Conservation (phyloP, 2,113 vertebrate genomes). For the Ibidorhyncha struthersii region DNA sequence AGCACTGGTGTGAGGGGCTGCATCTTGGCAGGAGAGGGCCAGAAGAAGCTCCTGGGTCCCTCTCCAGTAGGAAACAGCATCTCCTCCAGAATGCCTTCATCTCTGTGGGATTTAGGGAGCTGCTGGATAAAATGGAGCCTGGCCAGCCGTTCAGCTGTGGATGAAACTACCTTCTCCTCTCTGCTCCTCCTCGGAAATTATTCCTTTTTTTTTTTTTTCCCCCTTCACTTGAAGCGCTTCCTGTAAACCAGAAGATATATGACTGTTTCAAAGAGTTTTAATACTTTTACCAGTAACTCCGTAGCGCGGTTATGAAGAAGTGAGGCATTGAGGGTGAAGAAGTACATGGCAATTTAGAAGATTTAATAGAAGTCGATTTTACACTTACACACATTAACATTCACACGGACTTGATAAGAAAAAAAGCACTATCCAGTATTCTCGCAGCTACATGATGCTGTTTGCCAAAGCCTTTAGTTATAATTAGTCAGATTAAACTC, state of each 20-base stretch:
- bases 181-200: not conserved
- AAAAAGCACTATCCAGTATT: constrained; percentile 10
- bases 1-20: not conserved
- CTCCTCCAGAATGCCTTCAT: not conserved
- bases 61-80: not conserved
- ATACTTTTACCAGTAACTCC: constrained; percentile 66
- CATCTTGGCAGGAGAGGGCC: not conserved
- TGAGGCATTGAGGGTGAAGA: constrained; percentile 34
- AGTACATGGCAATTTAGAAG: constrained; percentile 63
- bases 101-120: not conserved
- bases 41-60: not conserved
- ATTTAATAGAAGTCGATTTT: constrained; percentile 71
- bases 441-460: constrained; percentile 22
- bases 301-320: not conserved
- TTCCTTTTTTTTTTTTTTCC: not conserved
- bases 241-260: constrained; percentile 68
- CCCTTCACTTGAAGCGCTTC: constrained; percentile 46
- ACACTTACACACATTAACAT: constrained; percentile 69
- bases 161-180: not conserved
- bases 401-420: constrained; percentile 1
- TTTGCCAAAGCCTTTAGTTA: constrained; percentile 62
- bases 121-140: not conserved
- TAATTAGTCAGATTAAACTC: constrained; percentile 56
- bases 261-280: constrained; percentile 56
- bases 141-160: not conserved